Conservation (phyloP, 2,888 invertebrate genomes). For the Agrochola lychnidis region DNA sequence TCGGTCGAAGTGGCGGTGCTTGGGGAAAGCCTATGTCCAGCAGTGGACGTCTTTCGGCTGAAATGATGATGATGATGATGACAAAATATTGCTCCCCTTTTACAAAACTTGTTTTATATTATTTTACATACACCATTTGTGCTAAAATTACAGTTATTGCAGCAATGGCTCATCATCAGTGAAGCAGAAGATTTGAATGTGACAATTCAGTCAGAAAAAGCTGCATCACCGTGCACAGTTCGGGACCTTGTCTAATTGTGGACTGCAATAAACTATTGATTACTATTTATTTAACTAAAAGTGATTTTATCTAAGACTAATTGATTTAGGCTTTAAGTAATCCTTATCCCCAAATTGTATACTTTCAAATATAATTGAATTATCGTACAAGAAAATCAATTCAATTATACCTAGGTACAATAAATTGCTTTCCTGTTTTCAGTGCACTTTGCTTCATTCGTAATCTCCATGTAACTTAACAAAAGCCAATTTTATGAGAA, state of each 20-base stretch:
- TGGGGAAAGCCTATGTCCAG: no score
- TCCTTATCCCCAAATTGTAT: background rate
- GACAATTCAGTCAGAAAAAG: background rate
- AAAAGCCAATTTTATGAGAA: constrained; percentile 50
- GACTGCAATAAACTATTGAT: no score
- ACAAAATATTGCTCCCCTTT: background rate
- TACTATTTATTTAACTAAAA: background rate
- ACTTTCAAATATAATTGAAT: background rate
- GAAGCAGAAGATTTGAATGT: background rate
- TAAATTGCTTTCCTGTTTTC: background rate
- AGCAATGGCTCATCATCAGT: background rate
- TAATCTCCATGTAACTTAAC: constrained; percentile 1
- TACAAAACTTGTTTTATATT: background rate
- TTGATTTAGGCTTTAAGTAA: no score
- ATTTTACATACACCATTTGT: background rate
- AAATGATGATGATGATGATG: no score
- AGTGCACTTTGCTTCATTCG: background rate
- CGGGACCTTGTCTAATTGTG: background rate
- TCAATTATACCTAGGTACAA: background rate
- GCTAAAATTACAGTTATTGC: background rate
- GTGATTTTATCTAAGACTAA: background rate
- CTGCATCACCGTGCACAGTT: background rate
- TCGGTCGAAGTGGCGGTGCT: no score
- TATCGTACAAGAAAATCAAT: background rate
- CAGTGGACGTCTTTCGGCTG: no score